These are phyloP conservation scores for Theodoxus fluviatilis DNA, from an alignment of 2,888 invertebrate genomes.

Conservation along the genomic window DNA sequence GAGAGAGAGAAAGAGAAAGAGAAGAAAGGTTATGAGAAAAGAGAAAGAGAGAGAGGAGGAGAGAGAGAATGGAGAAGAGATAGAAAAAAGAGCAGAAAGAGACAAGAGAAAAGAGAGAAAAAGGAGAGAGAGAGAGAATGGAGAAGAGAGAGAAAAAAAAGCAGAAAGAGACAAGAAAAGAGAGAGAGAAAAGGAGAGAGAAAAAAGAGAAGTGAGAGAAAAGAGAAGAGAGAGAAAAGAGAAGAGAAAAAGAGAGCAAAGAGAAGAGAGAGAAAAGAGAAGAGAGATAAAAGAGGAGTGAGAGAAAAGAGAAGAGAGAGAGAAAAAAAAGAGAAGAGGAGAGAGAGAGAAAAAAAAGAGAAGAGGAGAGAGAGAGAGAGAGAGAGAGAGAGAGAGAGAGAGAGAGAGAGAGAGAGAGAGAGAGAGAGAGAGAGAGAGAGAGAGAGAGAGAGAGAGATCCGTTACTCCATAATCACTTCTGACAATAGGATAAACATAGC, in stretches of 20 bases:
- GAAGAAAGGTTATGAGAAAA: too few relatives aligned
- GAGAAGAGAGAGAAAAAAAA: too few relatives aligned
- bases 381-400: slow-evolving; percentile 2
- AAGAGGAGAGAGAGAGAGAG: background rate
- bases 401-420: slow-evolving; percentile 4
- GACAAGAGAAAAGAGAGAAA: background rate
- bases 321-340: slow-evolving; percentile 16
- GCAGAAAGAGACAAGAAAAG: background rate
- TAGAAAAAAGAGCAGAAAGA: too few relatives aligned
- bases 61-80: too few relatives aligned
- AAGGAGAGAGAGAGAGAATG: background rate
- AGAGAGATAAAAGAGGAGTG: background rate
- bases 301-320: background rate
- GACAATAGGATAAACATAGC: too few relatives aligned
- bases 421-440: slow-evolving; percentile 22
- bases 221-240: background rate
- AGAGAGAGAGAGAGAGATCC: background rate
- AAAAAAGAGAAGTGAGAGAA: background rate
- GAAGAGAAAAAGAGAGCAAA: background rate
- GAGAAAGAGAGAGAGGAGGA: too few relatives aligned
- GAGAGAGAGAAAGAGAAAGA: too few relatives aligned
- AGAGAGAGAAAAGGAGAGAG: background rate
- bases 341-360: too few relatives aligned
- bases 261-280: background rate
- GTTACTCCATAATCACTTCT: background rate